Conservation (phyloP, 2,888 invertebrate genomes). For the Xestia xanthographa region DNA sequence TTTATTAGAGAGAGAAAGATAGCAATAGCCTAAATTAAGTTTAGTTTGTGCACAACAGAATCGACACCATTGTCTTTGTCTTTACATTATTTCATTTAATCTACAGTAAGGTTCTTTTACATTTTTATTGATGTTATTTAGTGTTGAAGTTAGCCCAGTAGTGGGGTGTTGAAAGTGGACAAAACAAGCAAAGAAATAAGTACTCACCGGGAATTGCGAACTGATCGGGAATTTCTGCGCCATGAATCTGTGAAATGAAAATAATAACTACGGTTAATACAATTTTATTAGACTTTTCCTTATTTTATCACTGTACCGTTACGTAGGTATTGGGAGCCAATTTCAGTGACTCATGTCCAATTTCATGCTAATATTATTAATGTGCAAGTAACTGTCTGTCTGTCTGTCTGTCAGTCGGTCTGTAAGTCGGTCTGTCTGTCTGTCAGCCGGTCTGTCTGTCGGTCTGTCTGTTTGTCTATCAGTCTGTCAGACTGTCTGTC, state of each 20-base stretch:
- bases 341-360: too few relatives aligned
- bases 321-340: neutral
- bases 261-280: constrained; percentile 31
- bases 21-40: too few relatives aligned
- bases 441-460: neutral
- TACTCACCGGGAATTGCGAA: constrained; percentile 75
- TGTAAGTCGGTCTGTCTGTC: neutral
- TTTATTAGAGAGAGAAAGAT: too few relatives aligned
- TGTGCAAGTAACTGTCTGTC: neutral
- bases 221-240: constrained; percentile 80
- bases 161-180: too few relatives aligned
- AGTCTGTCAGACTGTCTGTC: too few relatives aligned
- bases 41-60: too few relatives aligned
- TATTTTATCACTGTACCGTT: constrained; percentile 21
- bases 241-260: constrained; percentile 72
- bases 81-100: neutral
- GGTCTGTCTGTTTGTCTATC: too few relatives aligned
- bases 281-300: constrained; percentile 36
- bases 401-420: too few relatives aligned
- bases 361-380: neutral
- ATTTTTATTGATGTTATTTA: neutral
- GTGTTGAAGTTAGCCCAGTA: neutral
- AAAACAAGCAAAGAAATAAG: neutral
- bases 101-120: neutral
- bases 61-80: neutral